Evolutionary conservation across 2,888 invertebrate genomes (phyloP).

Genomic region (Latrodectus hesperus): DNA sequence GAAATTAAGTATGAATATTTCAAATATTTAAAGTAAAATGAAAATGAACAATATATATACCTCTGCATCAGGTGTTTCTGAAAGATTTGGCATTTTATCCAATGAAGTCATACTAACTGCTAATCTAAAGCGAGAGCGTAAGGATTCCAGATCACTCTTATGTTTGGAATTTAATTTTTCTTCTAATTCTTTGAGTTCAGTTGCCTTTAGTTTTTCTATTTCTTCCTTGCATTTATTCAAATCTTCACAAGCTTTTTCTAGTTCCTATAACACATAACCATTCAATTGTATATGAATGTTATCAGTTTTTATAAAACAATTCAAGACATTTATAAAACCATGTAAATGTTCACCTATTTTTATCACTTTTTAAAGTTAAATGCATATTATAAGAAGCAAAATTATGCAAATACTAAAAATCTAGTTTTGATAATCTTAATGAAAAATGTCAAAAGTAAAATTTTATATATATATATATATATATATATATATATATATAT

Average conservation of each 20-base stretch:
- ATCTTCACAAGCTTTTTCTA: background rate
- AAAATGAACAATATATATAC: background rate
- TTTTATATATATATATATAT: no score
- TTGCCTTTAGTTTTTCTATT: slow-evolving; percentile 36
- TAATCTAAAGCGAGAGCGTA: slow-evolving; percentile 79
- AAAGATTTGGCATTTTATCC: slow-evolving; percentile 85
- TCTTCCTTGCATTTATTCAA: slow-evolving; percentile 11
- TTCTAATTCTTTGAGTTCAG: slow-evolving; percentile 56
- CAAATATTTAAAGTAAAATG: background rate
- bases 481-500: no score
- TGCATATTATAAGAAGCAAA: no score
- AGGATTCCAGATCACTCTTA: slow-evolving; percentile 85
- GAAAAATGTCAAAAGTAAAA: no score
- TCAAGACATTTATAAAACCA: no score
- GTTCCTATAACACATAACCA: background rate
- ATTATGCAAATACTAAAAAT: no score
- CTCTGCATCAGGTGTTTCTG: slow-evolving; percentile 82
- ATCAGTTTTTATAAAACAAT: background rate
- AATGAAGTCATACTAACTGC: slow-evolving; percentile 83
- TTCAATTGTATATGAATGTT: background rate
- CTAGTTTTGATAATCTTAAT: no score
- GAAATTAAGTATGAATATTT: background rate
- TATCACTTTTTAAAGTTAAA: no score
- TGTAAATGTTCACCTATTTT: no score
- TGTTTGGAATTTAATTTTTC: slow-evolving; percentile 80